Percentiles rank a stretch among this genome's conserved stretches.
phyloP scores from a whole-genome alignment of 1,140 invertebrate species.

The Sminthurides bifidus region DNA sequence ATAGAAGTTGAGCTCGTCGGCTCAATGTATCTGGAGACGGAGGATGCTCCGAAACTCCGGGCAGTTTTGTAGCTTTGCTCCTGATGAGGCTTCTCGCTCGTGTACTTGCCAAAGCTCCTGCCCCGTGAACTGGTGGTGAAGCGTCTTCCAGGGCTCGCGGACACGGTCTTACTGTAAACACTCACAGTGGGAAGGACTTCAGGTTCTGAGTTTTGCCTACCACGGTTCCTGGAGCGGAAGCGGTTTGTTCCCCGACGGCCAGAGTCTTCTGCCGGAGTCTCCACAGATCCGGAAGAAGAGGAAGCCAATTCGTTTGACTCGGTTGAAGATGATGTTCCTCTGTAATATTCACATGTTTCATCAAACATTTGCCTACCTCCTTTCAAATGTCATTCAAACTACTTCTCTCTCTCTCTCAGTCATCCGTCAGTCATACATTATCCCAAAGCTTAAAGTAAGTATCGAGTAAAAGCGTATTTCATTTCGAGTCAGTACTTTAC shows the following conservation, averaged over 20 bases:
- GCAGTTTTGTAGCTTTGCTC: constrained; percentile 6
- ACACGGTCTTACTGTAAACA: constrained; percentile 24
- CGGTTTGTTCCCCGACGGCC: constrained; percentile 2
- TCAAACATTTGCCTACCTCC: no score
- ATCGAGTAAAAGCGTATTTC: no score
- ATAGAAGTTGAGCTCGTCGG: constrained; percentile 43
- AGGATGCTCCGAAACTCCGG: constrained; percentile 10
- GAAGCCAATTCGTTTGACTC: constrained; percentile 25
- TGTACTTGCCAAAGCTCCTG: neutral
- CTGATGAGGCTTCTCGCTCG: constrained; percentile 4
- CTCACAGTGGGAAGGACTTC: constrained; percentile 18
- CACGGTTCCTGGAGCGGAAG: constrained; percentile 10
- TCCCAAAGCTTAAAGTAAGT: no score
- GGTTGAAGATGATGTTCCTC: constrained; percentile 3
- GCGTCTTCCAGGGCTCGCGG: constrained; percentile 23
- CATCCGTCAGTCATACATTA: no score
- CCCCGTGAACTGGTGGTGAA: constrained; percentile 9
- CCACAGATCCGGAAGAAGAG: neutral
- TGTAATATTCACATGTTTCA: neutral
- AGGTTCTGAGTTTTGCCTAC: neutral
- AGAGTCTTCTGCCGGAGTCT: constrained; percentile 8
- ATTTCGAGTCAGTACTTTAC: no score
- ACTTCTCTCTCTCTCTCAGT: no score
- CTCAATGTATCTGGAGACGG: constrained; percentile 20
- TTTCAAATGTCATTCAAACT: no score